These are phyloP conservation scores for Epinephelus lanceolatus DNA, from an alignment of 2,113 vertebrate species.

Conservation along the genomic window DNA sequence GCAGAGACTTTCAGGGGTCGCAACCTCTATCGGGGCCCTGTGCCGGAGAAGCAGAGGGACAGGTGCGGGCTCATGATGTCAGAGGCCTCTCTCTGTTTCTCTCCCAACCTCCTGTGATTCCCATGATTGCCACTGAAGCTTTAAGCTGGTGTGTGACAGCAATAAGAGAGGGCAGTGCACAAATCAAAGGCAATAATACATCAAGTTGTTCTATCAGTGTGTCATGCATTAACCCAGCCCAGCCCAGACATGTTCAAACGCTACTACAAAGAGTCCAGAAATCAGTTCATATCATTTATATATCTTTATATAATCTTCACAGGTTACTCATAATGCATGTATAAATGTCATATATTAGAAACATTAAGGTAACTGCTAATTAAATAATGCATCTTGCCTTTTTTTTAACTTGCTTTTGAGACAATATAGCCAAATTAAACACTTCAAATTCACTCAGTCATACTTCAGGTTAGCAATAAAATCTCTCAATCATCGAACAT, in stretches of 20 bases:
- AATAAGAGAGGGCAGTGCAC: not conserved
- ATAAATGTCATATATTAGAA: not conserved
- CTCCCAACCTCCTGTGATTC: conserved; percentile 58
- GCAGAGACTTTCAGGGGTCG: conserved; percentile 73
- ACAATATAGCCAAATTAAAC: not conserved
- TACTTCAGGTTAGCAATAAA: too few relatives aligned
- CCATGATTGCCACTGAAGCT: conserved; percentile 65
- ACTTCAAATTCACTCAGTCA: not conserved
- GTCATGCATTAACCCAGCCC: not conserved
- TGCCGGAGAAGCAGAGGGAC: conserved; percentile 67
- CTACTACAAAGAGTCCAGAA: not conserved
- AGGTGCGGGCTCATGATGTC: conserved; percentile 83
- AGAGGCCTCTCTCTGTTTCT: conserved; percentile 56
- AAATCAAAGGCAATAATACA: conserved; percentile 10
- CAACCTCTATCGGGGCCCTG: conserved; percentile 48
- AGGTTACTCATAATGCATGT: not conserved
- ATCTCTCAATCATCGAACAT: too few relatives aligned
- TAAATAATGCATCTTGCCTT: not conserved
- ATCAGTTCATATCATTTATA: not conserved
- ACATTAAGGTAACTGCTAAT: not conserved
- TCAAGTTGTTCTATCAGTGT: not conserved
- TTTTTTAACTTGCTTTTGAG: not conserved
- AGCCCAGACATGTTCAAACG: not conserved
- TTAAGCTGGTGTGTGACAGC: conserved; percentile 23
- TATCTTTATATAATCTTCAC: not conserved